Percentiles rank a stretch among this genome's conserved stretches.
phyloP scores from a whole-genome alignment of 2,113 vertebrate species.

The Antidorcas marsupialis region DNA sequence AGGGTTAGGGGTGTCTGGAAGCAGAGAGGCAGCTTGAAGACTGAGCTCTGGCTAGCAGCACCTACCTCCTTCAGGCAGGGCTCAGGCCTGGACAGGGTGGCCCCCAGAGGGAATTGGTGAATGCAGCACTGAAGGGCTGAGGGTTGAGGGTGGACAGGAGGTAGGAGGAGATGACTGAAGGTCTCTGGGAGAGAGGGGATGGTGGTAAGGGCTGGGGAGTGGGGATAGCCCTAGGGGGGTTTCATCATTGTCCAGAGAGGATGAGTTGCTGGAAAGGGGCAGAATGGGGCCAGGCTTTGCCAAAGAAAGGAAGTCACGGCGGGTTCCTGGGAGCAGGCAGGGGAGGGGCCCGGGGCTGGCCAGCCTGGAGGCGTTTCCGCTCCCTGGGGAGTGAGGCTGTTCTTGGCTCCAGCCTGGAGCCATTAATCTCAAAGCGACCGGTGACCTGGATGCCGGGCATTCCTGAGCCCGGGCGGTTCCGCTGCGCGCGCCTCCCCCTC shows the following conservation, averaged over 20 bases:
- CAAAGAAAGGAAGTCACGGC: constrained; percentile 17
- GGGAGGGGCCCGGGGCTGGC: not conserved
- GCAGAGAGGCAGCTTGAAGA: not conserved
- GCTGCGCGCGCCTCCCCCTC: constrained; percentile 26
- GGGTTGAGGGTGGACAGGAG: not conserved
- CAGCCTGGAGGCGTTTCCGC: constrained; percentile 70
- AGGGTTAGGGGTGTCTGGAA: not conserved
- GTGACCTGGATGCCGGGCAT: constrained; percentile 90
- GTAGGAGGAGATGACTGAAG: not conserved
- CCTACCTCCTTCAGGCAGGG: not conserved
- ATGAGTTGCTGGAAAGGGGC: not conserved
- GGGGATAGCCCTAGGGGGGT: not conserved
- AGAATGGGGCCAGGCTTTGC: not conserved
- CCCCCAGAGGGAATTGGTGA: not conserved
- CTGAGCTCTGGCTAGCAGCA: not conserved
- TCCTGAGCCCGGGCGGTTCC: constrained; percentile 86
- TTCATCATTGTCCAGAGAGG: not conserved
- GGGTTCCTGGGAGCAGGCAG: constrained; percentile 31
- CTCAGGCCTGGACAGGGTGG: not conserved
- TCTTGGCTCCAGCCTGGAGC: constrained; percentile 80
- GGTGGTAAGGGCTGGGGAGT: not conserved
- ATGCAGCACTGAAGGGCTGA: not conserved
- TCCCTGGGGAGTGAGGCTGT: constrained; percentile 76
- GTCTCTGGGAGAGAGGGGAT: not conserved
- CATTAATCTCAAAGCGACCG: constrained; percentile 86